These are phyloP conservation scores for Centropyge bicolor DNA, from an alignment of 2,797 vertebrate species.

Conservation along the genomic window DNA sequence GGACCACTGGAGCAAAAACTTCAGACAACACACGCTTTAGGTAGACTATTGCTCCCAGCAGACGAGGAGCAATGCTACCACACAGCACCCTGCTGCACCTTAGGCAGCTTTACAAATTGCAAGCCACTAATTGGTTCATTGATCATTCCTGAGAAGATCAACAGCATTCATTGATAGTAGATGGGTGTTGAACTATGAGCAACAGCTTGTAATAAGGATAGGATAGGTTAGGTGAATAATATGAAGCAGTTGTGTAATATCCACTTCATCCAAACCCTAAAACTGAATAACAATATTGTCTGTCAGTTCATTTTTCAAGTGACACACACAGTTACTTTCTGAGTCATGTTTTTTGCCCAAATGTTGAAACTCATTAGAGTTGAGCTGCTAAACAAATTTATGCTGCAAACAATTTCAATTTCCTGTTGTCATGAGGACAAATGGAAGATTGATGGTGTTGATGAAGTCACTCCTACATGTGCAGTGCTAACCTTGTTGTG, in stretches of 20 bases:
- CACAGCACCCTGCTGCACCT: not conserved
- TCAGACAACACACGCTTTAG: not conserved
- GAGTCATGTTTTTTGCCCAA: not conserved
- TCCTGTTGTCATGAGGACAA: conserved; percentile 21
- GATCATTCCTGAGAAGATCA: not conserved
- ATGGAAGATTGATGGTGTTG: conserved; percentile 19
- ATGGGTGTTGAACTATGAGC: not conserved
- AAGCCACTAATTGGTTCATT: not conserved
- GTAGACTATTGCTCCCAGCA: not conserved
- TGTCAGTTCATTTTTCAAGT: not conserved
- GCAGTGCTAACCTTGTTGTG: not conserved
- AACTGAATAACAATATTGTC: not conserved
- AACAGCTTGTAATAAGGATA: not conserved
- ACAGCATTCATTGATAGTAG: not conserved
- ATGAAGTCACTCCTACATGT: conserved; percentile 12
- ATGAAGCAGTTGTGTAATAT: not conserved
- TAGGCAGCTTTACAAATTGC: not conserved
- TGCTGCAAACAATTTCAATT: conserved; percentile 29
- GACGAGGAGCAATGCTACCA: not conserved
- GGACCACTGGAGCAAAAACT: not conserved
- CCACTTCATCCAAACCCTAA: not conserved
- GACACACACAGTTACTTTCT: not conserved
- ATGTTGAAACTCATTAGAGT: conserved; percentile 20
- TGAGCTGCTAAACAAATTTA: conserved; percentile 16
- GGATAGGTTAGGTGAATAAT: not conserved